These are phyloP conservation scores for Drosophila histrio DNA, from an alignment of 2,888 invertebrate species.

Conservation along the genomic window DNA sequence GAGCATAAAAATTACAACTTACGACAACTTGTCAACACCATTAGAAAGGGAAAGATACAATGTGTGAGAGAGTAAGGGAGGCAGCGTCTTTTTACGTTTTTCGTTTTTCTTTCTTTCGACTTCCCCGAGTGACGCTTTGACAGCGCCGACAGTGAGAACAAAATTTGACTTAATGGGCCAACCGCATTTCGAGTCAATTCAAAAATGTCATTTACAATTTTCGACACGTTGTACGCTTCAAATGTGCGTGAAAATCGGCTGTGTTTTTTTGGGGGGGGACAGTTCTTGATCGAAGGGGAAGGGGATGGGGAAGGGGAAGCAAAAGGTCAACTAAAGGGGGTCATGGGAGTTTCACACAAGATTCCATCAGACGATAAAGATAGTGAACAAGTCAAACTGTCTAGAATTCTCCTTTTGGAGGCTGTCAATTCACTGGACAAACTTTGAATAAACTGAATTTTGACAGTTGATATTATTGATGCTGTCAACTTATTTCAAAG, in stretches of 20 bases:
- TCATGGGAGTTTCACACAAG: conserved; percentile 2
- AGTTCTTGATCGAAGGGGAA: too few species aligned
- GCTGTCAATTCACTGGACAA: too few species aligned
- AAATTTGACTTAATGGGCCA: conserved; percentile 27
- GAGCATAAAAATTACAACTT: conserved; percentile 62
- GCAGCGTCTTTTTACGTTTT: not conserved
- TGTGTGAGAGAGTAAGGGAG: not conserved
- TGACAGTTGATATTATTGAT: too few species aligned
- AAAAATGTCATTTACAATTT: conserved; percentile 55
- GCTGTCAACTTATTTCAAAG: too few species aligned
- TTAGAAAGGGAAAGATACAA: conserved; percentile 21
- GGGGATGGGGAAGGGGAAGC: not conserved
- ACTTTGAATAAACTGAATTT: too few species aligned
- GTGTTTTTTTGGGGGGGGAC: too few species aligned
- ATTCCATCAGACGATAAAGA: not conserved
- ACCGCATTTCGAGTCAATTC: conserved; percentile 27
- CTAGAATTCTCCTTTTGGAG: too few species aligned
- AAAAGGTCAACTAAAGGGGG: not conserved
- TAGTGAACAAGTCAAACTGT: too few species aligned
- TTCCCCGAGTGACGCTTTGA: conserved; percentile 9
- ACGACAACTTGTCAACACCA: conserved; percentile 63
- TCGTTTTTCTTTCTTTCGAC: too few species aligned
- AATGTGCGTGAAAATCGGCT: conserved; percentile 52
- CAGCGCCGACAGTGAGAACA: conserved; percentile 3
- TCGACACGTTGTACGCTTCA: conserved; percentile 40